Evolutionary conservation across 2,797 vertebrate genomes (phyloP).

Genomic region (Argya squamiceps): DNA sequence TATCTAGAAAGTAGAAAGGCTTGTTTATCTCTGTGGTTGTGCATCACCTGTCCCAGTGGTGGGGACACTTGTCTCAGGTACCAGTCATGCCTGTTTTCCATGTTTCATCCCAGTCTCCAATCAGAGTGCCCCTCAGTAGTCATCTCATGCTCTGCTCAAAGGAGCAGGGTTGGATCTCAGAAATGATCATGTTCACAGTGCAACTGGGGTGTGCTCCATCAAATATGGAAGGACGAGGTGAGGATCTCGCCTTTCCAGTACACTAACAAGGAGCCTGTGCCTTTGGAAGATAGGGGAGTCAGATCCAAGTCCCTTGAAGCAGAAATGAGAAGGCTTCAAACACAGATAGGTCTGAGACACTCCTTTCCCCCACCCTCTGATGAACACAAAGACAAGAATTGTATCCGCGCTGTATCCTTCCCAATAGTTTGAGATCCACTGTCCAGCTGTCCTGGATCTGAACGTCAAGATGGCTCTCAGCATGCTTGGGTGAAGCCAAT

Average conservation of each 20-base stretch:
- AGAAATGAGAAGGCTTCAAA: not conserved
- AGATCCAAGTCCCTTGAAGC: not conserved
- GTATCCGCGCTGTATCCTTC: not conserved
- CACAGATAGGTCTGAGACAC: not conserved
- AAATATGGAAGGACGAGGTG: not conserved
- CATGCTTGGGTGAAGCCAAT: not conserved
- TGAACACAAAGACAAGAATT: not conserved
- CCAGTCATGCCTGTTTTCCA: not conserved
- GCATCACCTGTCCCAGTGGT: not conserved
- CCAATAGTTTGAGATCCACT: not conserved
- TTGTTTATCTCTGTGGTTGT: not conserved
- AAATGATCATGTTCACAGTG: rapidly evolving
- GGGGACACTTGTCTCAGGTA: not conserved
- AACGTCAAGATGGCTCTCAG: not conserved
- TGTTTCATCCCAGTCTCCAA: not conserved
- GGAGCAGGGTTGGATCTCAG: not conserved
- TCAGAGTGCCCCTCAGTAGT: not conserved
- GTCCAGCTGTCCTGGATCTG: not conserved
- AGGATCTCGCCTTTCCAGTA: not conserved
- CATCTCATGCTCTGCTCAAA: not conserved
- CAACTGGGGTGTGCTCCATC: not conserved
- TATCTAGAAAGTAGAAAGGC: not conserved
- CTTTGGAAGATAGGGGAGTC: not conserved
- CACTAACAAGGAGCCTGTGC: not conserved
- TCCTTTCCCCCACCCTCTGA: not conserved